Conservation (phyloP, 2,888 invertebrate genomes). For the Julus scandinavius region DNA sequence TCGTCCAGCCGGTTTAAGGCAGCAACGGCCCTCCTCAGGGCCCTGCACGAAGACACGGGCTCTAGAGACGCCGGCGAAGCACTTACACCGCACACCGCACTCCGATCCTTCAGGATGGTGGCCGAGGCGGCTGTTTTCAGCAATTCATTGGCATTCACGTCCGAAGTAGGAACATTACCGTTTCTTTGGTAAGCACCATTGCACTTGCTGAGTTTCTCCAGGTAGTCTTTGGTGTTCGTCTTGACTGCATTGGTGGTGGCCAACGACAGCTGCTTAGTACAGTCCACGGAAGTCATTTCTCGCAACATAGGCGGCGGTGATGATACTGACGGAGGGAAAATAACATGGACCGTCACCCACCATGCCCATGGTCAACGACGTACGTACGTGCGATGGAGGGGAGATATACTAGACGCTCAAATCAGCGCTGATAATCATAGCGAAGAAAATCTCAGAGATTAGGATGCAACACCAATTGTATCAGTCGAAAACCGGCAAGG, state of each 20-base stretch:
- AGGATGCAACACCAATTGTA: neutral
- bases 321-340: neutral
- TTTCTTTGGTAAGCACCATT: neutral
- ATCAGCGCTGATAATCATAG: neutral
- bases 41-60: slow-evolving; percentile 77
- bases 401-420: neutral
- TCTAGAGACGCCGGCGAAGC: neutral
- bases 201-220: neutral
- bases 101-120: slow-evolving; percentile 16
- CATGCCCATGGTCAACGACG: slow-evolving; percentile 1
- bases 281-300: slow-evolving; percentile 1
- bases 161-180: slow-evolving; percentile 4
- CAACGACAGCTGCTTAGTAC: neutral
- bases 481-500: neutral
- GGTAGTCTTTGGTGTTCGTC: neutral
- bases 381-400: neutral
- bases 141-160: slow-evolving; percentile 34
- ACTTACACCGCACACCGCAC: neutral
- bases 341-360: neutral
- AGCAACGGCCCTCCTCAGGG: slow-evolving; percentile 89
- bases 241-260: neutral
- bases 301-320: neutral
- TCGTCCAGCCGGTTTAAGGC: slow-evolving; percentile 93
- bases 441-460: neutral
- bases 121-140: neutral